These are phyloP conservation scores for Drosophila mulleri DNA, from an alignment of 2,888 invertebrate species.

Conservation along the genomic window DNA sequence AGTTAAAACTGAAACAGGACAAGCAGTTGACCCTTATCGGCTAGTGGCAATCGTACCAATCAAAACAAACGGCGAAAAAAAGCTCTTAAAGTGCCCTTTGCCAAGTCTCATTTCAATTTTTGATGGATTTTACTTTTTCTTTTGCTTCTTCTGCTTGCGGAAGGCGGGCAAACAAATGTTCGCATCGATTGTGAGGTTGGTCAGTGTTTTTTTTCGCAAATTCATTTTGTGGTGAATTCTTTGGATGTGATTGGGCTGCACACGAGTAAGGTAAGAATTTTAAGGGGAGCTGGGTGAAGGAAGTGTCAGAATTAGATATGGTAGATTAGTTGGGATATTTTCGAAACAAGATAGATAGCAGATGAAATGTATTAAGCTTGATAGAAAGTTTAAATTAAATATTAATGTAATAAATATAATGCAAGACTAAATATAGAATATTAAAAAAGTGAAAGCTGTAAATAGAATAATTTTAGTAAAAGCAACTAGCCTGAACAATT, in stretches of 20 bases:
- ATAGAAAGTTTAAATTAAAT: not conserved
- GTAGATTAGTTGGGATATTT: constrained; percentile 2
- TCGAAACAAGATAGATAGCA: not conserved
- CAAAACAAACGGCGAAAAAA: constrained; percentile 12
- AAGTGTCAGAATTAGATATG: constrained; percentile 9
- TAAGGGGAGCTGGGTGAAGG: not conserved
- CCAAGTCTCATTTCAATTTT: constrained; percentile 35
- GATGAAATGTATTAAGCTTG: not conserved
- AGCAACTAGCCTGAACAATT: not conserved
- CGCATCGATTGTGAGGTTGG: constrained; percentile 60
- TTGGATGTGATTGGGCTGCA: constrained; percentile 9
- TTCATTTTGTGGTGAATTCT: constrained; percentile 28
- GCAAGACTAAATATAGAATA: not conserved
- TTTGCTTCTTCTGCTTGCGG: constrained; percentile 6
- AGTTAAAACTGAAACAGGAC: constrained; percentile 9
- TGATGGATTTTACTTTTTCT: constrained; percentile 33
- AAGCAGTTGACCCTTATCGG: constrained; percentile 21
- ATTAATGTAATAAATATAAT: no score
- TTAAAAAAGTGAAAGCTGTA: not conserved
- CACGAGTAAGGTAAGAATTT: constrained; percentile 37
- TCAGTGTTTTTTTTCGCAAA: constrained; percentile 42
- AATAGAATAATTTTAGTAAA: not conserved
- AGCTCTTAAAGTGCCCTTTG: constrained; percentile 17
- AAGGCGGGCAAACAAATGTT: constrained; percentile 30
- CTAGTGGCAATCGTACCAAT: constrained; percentile 10